Conservation (phyloP, 2,888 invertebrate species). For the Phlogophora meticulosa region DNA sequence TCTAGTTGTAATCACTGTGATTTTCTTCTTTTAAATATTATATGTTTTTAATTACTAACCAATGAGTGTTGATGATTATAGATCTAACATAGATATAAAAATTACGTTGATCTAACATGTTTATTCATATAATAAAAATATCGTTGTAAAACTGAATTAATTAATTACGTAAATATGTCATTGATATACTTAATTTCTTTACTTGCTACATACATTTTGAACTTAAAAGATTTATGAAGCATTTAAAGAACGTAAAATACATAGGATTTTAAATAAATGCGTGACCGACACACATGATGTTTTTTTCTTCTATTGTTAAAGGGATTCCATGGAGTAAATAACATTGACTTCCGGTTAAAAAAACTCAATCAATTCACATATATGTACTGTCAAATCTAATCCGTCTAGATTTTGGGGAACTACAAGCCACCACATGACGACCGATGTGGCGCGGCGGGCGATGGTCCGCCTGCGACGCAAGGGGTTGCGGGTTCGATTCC, state of each 20-base stretch:
- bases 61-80: conserved; percentile 54
- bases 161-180: background rate
- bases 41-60: conserved; percentile 57
- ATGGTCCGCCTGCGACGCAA: too few relatives aligned
- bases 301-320: conserved; percentile 25
- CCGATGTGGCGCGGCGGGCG: too few relatives aligned
- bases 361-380: background rate
- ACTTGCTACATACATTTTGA: background rate
- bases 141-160: background rate
- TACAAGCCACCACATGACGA: too few relatives aligned
- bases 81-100: conserved; percentile 51
- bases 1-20: conserved; percentile 64
- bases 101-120: conserved; percentile 19
- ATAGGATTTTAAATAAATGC: background rate
- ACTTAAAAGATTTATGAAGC: background rate
- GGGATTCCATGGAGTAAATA: conserved; percentile 33
- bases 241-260: background rate
- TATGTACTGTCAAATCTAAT: too few relatives aligned
- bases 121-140: conserved; percentile 11
- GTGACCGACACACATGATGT: background rate
- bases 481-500: too few relatives aligned
- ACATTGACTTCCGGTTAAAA: background rate
- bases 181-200: background rate
- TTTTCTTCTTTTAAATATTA: conserved; percentile 51
- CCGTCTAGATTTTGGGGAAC: too few relatives aligned